Evolutionary conservation across 1,140 invertebrate genomes (phyloP), one percentile per base, ranked within the genome.

Genomic region (Dinoponera quadriceps): DNA sequence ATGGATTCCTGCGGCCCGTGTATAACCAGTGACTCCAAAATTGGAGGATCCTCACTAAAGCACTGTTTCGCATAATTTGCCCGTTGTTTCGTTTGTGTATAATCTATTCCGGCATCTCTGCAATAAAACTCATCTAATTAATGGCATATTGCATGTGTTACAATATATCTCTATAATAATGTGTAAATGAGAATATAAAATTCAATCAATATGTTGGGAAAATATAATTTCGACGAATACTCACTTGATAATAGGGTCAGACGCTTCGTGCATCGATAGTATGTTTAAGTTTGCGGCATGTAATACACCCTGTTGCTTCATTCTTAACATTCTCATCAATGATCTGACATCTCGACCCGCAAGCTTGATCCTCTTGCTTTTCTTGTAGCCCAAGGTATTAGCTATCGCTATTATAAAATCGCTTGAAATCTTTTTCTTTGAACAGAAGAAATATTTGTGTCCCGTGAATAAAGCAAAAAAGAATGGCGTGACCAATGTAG

Each of bases 361-460:
- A 18, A 94, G 82, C 55, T 88, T 90, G 5, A 91, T 25, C 33
- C 72, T 84, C 86, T 89, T 91, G 5, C 38, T 59, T 2, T 55
- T 69, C 0, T 33, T 57, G 51, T 90, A 93, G 48, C 91, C 91
- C n/a, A 93, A 27, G 11, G 86, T 77, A 20, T 75, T 33, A 22
- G 83, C 63, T 38, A 94, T 27, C 38, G 78, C 75, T 49, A 87
- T 55, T 38, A 90, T 48, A 38, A 89, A 73, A 48, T 66, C 18
- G 55, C 82, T 66, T 0, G 69, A 38, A 7, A 91, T 20, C 38
- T 11, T 51, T 66, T 90, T 92, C 55, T 82, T 91, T 0, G 85
- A 87, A 59, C 83, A 91, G 63, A 94, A 94, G 62, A 94, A 91
- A 83, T 90, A 91, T 0, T 90, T 90, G 5, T 91, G 75, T 9